These are phyloP conservation scores for Mugil cephalus DNA, from an alignment of 2,113 vertebrate species.

Conservation along the genomic window DNA sequence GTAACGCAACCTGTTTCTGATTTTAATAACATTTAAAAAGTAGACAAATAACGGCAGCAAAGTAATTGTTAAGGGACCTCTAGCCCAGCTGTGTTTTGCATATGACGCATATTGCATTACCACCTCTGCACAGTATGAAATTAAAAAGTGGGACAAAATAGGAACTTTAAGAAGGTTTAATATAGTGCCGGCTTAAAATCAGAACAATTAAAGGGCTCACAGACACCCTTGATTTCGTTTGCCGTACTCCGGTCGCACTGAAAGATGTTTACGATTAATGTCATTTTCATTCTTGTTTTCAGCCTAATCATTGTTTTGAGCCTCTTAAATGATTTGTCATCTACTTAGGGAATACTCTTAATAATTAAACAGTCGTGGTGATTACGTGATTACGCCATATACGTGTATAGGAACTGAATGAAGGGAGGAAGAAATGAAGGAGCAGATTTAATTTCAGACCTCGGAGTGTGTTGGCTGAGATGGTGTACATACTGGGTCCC, in stretches of 20 bases:
- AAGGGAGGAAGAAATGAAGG: not conserved
- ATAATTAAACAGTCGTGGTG: conserved; percentile 1
- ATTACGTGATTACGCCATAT: not conserved
- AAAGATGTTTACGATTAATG: not conserved
- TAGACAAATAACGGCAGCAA: conserved; percentile 22
- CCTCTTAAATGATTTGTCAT: not conserved
- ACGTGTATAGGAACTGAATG: not conserved
- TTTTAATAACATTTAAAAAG: conserved; percentile 19
- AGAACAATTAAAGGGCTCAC: not conserved
- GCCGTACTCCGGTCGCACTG: not conserved
- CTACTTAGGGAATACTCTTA: conserved; percentile 6
- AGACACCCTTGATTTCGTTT: not conserved
- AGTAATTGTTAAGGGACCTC: conserved; percentile 29
- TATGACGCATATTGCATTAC: conserved; percentile 22
- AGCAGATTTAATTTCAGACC: not conserved
- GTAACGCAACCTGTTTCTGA: not conserved
- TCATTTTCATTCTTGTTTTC: too few relatives aligned
- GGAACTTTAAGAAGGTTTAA: not conserved
- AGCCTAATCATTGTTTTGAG: too few relatives aligned
- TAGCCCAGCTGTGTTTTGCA: conserved; percentile 23
- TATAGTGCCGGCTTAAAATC: not conserved
- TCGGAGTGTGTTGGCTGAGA: conserved; percentile 23
- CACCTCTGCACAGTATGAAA: not conserved
- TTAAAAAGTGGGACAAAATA: not conserved
- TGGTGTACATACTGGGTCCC: conserved; percentile 18